Conservation (phyloP, 2,888 invertebrate species). For the Trissolcus japonicus region DNA sequence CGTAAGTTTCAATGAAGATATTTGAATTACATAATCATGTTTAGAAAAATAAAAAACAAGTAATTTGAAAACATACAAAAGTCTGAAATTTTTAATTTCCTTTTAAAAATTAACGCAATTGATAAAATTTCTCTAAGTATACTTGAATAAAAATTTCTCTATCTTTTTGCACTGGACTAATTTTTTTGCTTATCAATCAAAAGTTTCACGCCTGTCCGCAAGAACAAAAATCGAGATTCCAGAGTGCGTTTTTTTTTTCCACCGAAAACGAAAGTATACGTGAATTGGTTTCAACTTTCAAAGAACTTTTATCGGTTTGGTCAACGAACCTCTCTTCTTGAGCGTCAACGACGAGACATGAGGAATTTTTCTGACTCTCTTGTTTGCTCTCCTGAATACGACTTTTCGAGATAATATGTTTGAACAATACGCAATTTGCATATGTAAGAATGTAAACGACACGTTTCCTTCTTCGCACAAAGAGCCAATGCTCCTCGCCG, state of each 20-base stretch:
- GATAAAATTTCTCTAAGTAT: too few species aligned
- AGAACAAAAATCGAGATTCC: too few species aligned
- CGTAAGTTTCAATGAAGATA: too few species aligned
- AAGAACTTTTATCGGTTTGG: conserved; percentile 18
- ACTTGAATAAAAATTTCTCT: too few species aligned
- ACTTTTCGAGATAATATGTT: conserved; percentile 34
- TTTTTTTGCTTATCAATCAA: too few species aligned
- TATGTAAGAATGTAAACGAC: conserved; percentile 33
- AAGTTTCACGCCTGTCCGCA: too few species aligned
- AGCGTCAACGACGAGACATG: conserved; percentile 9
- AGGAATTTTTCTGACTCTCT: conserved; percentile 32
- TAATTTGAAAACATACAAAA: too few species aligned
- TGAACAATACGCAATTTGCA: conserved; percentile 49
- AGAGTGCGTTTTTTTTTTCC: background rate
- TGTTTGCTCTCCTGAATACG: conserved; percentile 38
- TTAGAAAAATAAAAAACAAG: too few species aligned
- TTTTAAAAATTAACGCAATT: too few species aligned
- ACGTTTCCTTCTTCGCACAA: conserved; percentile 22
- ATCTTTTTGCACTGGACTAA: too few species aligned
- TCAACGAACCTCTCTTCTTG: conserved; percentile 28
- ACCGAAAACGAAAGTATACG: conserved; percentile 28
- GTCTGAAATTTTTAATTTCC: too few species aligned
- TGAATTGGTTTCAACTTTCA: conserved; percentile 16
- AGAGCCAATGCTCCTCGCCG: conserved; percentile 16
- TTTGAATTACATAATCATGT: too few species aligned